Percentiles rank a stretch among this genome's conserved stretches.
Evolutionary conservation across 1,140 invertebrate genomes (phyloP).

Genomic region (Apis cerana): DNA sequence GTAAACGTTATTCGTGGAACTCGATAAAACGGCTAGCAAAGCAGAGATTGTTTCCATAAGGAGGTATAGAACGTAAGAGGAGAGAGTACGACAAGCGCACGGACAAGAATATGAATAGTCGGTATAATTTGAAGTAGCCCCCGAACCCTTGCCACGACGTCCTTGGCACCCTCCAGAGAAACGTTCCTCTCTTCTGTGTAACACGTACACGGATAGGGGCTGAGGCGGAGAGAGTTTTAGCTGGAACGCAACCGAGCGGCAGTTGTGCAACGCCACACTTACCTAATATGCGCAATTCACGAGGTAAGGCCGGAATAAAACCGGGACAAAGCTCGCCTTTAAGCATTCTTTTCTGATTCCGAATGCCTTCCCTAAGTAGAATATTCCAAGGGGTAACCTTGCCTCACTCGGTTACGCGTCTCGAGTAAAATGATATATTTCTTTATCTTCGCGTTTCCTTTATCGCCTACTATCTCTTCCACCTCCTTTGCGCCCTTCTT

Average conservation of each 20-base stretch:
- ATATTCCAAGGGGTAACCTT: background rate
- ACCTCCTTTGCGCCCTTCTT: too few species aligned
- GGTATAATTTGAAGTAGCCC: constrained; percentile 24
- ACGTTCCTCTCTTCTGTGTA: background rate
- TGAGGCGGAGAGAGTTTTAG: constrained; percentile 16
- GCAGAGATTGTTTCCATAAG: background rate
- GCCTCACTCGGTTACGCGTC: background rate
- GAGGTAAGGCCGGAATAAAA: constrained; percentile 22
- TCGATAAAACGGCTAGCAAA: background rate
- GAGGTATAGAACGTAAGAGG: too few species aligned
- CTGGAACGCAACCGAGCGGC: constrained; percentile 40
- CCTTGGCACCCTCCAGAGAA: constrained; percentile 32
- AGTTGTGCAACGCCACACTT: constrained; percentile 44
- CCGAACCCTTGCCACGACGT: constrained; percentile 22
- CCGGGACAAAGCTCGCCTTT: constrained; percentile 50
- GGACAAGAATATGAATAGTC: constrained; percentile 10
- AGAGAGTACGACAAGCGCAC: too few species aligned
- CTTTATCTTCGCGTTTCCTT: background rate
- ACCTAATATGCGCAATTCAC: constrained; percentile 49
- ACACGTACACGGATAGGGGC: background rate
- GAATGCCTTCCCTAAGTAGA: background rate
- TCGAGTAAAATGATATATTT: too few species aligned
- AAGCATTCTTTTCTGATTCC: constrained; percentile 7
- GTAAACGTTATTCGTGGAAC: background rate
- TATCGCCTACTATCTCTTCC: background rate